phyloP scores from a whole-genome alignment of 2,113 vertebrate species.

The human (Homo sapiens) region GRCh38 chr3:60819501-60820000 shows the following conservation, averaged over 20 bases:
- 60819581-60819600: not conserved
- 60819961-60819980: not conserved
- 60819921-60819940: not conserved
- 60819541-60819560: constrained; percentile 19
- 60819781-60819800: constrained; percentile 20
- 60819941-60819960: constrained; percentile 2
- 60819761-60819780: constrained; percentile 2
- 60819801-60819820: not conserved
- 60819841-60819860: not conserved
- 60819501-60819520: not conserved
- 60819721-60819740: not conserved
- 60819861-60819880: not conserved
- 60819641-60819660: not conserved
- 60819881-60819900: not conserved
- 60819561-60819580: not conserved
- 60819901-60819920: not conserved
- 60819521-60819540: not conserved
- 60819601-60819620: not conserved
- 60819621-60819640: not conserved
- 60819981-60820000: not conserved
- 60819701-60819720: not conserved
- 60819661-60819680: constrained; percentile 24
- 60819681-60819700: constrained; percentile 26
- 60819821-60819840: not conserved
- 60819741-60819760: constrained; percentile 1